These are phyloP conservation scores for Colinus virginianus DNA, from an alignment of 2,113 vertebrate species.

Conservation along the genomic window DNA sequence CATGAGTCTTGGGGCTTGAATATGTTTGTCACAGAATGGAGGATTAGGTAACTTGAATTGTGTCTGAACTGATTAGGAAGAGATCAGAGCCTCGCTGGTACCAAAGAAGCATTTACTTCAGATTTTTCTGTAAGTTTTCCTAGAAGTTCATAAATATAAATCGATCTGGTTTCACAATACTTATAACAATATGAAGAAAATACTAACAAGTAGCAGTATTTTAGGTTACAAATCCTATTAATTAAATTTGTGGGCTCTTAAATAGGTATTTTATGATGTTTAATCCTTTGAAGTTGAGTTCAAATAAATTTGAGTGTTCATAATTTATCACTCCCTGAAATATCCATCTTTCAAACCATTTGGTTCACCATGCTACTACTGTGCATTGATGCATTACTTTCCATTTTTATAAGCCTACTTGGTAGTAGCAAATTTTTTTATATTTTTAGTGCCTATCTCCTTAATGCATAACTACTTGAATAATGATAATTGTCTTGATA, in stretches of 20 bases:
- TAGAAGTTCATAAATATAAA: background rate
- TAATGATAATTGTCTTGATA: background rate
- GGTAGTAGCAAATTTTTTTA: background rate
- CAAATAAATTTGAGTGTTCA: background rate
- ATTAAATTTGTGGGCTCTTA: background rate
- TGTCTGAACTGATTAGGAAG: background rate
- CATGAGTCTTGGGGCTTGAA: background rate
- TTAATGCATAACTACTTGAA: background rate
- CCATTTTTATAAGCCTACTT: background rate
- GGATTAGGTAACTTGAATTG: background rate
- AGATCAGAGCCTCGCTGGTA: background rate
- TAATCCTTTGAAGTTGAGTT: background rate
- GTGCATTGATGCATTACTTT: background rate
- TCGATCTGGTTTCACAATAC: background rate
- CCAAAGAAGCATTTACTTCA: background rate
- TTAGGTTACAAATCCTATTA: background rate
- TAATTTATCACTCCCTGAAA: background rate
- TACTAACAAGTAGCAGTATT: background rate
- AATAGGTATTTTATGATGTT: background rate
- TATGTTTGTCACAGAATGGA: background rate
- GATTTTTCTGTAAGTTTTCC: background rate
- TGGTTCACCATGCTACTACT: background rate
- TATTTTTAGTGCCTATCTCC: background rate
- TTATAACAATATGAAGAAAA: background rate
- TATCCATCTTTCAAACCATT: background rate